These are phyloP conservation scores for Machimus rusticus DNA, from an alignment of 2,888 invertebrate genomes.

Conservation along the genomic window DNA sequence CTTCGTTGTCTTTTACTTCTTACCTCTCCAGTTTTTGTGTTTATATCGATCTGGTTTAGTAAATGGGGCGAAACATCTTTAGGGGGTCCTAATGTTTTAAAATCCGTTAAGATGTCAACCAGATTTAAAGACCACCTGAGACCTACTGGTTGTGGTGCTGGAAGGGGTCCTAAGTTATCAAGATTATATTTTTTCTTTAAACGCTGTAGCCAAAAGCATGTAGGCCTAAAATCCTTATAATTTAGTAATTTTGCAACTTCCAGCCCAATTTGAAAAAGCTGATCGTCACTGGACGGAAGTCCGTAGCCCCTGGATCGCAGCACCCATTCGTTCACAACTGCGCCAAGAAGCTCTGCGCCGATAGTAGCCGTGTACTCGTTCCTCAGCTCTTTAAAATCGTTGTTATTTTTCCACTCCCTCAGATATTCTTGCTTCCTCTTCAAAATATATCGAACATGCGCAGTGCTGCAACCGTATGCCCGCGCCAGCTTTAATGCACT, in stretches of 20 bases:
- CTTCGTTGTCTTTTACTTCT: not conserved
- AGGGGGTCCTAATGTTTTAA: not conserved
- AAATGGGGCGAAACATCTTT: not conserved
- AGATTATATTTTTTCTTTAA: conserved; percentile 4
- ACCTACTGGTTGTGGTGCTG: not conserved
- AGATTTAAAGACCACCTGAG: not conserved
- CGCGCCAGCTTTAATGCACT: not conserved
- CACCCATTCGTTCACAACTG: conserved; percentile 1
- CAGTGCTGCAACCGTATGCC: not conserved
- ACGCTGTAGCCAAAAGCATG: conserved; percentile 25
- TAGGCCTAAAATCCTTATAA: not conserved
- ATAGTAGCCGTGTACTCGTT: not conserved
- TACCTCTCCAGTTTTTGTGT: not conserved
- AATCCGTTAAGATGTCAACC: not conserved
- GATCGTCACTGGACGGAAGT: not conserved
- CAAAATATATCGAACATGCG: not conserved
- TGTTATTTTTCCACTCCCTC: not conserved
- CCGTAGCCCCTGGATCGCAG: not conserved
- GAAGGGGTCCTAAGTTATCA: not conserved
- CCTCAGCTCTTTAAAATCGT: not conserved
- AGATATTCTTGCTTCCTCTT: not conserved
- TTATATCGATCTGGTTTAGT: not conserved
- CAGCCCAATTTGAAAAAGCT: not conserved
- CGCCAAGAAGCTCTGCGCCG: not conserved
- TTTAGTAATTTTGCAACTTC: not conserved